Percentiles rank a stretch among this genome's conserved stretches.
Evolutionary conservation across 2,113 vertebrate genomes (phyloP).

Genomic region (Nothocercus nigrocapillus): DNA sequence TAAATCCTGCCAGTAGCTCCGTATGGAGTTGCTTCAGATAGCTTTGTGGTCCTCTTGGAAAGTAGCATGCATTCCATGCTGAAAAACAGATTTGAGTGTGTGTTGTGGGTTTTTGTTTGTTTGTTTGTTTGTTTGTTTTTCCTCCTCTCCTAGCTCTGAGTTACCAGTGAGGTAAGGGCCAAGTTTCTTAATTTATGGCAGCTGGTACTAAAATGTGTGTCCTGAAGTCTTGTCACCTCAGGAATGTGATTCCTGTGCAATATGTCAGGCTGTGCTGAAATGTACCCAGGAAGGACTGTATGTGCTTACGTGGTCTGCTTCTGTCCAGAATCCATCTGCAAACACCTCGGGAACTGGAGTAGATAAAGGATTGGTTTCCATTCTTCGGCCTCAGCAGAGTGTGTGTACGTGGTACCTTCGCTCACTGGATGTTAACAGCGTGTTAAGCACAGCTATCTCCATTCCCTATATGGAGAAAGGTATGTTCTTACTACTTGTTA

Average conservation of each 20-base stretch:
- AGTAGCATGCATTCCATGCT: neutral
- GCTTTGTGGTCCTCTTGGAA: neutral
- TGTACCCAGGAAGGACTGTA: neutral
- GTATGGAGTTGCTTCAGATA: neutral
- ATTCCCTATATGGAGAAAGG: constrained; percentile 84
- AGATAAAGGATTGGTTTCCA: constrained; percentile 85
- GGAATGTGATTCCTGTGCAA: neutral
- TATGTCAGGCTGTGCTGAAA: neutral
- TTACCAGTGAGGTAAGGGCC: neutral
- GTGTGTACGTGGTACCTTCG: constrained; percentile 83
- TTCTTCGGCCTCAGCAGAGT: constrained; percentile 77
- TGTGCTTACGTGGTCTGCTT: neutral
- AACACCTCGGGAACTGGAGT: constrained; percentile 77
- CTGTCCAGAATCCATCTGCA: constrained; percentile 65
- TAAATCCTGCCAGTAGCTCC: neutral
- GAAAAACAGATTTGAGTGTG: neutral
- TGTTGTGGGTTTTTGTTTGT: too few species aligned
- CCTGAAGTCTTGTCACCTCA: neutral
- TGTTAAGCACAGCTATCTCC: constrained; percentile 82
- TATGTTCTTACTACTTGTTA: constrained; percentile 25
- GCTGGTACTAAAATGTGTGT: neutral
- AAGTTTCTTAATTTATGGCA: neutral
- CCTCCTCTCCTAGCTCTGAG: neutral
- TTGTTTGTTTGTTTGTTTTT: neutral
- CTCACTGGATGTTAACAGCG: constrained; percentile 50